Evolutionary conservation across 1,140 invertebrate species (phyloP).

Genomic region (Trachymyrmex cornetzi): DNA sequence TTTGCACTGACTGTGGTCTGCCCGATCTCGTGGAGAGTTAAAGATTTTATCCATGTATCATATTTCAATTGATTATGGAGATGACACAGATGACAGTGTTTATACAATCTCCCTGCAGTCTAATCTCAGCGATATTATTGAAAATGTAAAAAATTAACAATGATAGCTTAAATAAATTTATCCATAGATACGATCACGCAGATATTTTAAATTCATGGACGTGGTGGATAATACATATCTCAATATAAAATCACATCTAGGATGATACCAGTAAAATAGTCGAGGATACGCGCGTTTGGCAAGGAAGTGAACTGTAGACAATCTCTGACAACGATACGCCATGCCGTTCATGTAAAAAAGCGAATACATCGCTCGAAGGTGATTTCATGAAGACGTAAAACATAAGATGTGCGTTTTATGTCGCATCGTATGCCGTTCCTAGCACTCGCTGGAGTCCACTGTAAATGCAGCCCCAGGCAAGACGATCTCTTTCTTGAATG

Average conservation of each 20-base stretch:
- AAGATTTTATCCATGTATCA: neutral
- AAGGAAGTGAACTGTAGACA: neutral
- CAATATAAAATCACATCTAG: neutral
- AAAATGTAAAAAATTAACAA: neutral
- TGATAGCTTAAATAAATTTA: neutral
- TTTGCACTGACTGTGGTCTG: neutral
- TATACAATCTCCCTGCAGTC: neutral
- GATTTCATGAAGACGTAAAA: conserved; percentile 53
- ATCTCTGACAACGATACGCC: neutral
- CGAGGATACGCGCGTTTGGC: neutral
- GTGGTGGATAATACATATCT: neutral
- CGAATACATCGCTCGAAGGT: conserved; percentile 10
- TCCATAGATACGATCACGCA: neutral
- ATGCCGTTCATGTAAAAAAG: neutral
- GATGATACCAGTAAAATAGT: neutral
- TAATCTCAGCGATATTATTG: neutral
- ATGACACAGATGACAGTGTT: neutral
- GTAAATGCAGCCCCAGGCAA: conserved; percentile 57
- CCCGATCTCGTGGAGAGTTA: neutral
- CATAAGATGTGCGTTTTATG: conserved; percentile 55
- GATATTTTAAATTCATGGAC: neutral
- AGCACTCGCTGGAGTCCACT: conserved; percentile 35
- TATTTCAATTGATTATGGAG: neutral
- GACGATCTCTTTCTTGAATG: conserved; percentile 50
- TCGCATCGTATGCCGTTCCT: conserved; percentile 50